Base-by-base conservation (phyloP, 2,888 invertebrate species). In the Cyclophora punctaria region DNA sequence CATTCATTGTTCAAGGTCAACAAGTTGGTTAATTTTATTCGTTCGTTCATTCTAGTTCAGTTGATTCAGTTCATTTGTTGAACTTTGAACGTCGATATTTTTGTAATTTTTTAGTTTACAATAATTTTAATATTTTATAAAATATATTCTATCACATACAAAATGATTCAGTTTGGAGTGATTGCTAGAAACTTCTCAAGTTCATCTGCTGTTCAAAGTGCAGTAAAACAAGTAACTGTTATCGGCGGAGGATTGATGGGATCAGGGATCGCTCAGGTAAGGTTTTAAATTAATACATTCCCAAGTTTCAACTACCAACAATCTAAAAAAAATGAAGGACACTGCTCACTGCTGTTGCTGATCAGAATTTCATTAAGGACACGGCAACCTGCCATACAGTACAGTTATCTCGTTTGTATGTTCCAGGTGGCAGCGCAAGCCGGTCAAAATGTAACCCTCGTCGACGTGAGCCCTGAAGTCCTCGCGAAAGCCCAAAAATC, bases 161-260 rank as follows among this genome's bases (percentile, higher is more conserved):
- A 75, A 67, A 80, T 86, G 76, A 80, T 81, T 48, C 80, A 84
- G 62, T 73, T 86, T 53, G 59, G 73, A 42, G 70, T 76, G 45
- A 60, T 83, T 44, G 71, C 77, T n/a, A 75, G 85, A 59, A 78
- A 72, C 58, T 85, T 87, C 64, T 85, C 84, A 4, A 82, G 73
- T 71, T 78, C 85, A 7, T 58, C 76, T 2, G 67, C 77, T 34
- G 58, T 68, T 47, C 69, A 75, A 62, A 92, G 91, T 67, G 83
- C 84, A n/a, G 92, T 96, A 48, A 94, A 95, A 76, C 92, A 93
- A 78, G 93, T 96, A 34, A 94, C 95, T 2, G 91, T 96, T 46
- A 92, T 96, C 62, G 96, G 96, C n/a, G 94, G 95, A 43, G 96
- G 96, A 4, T 85, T 96, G 4, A 96, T 97, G 96, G 96, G 96